Evolutionary conservation across 2,113 vertebrate genomes (phyloP).

Genomic region (Hystrix cristata): DNA sequence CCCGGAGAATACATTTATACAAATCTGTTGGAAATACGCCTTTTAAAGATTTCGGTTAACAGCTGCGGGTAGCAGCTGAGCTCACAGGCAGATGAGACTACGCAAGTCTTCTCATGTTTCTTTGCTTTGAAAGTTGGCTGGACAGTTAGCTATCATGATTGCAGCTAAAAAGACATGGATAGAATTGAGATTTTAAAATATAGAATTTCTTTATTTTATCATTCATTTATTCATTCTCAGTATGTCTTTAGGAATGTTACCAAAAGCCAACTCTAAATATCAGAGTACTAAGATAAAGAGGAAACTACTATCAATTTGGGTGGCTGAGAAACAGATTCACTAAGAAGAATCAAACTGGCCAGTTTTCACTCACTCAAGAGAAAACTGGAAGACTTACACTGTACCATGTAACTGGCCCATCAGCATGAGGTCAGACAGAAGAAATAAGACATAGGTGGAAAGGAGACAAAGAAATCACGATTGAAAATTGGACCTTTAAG

Average conservation of each 20-base stretch:
- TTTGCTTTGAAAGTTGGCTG: not conserved
- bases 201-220: not conserved
- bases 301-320: not conserved
- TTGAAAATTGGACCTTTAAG: not conserved
- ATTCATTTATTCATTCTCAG: not conserved
- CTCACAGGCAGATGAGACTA: not conserved
- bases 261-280: slow-evolving; percentile 10
- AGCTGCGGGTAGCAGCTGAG: slow-evolving; percentile 27
- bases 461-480: not conserved
- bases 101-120: not conserved
- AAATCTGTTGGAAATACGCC: slow-evolving; percentile 51
- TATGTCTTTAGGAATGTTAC: not conserved
- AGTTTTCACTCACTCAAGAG: not conserved
- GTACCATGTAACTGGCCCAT: not conserved
- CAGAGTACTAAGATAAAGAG: not conserved
- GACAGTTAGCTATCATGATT: not conserved
- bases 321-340: not conserved
- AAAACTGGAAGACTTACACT: not conserved
- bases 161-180: not conserved
- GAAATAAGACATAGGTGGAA: not conserved
- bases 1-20: not conserved
- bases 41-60: slow-evolving; percentile 58
- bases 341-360: not conserved
- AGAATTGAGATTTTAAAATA: not conserved
- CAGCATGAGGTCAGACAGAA: not conserved